phyloP scores from a whole-genome alignment of 2,113 vertebrate genomes.

The Oncorhynchus keta region DNA sequence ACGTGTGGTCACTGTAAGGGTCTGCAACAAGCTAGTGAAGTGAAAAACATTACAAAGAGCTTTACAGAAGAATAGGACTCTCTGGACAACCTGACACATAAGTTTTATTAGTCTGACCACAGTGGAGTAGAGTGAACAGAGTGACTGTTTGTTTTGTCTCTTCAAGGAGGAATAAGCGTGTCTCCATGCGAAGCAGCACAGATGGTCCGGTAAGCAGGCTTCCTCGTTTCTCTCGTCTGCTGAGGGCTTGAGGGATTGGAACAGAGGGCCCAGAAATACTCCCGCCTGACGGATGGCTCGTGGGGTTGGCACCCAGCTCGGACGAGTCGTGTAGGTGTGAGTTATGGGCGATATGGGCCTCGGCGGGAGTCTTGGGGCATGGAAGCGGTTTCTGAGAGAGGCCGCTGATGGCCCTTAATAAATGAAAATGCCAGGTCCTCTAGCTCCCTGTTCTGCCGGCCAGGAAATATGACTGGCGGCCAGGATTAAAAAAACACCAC shows the following conservation, averaged over 20 bases:
- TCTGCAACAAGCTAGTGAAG: too few species aligned
- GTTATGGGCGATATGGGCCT: neutral
- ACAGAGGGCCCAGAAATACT: conserved; percentile 12
- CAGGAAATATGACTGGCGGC: neutral
- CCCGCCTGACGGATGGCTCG: conserved; percentile 11
- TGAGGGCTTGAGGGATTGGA: conserved; percentile 15
- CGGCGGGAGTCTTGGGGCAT: neutral
- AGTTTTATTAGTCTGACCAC: neutral
- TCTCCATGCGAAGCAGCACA: conserved; percentile 18
- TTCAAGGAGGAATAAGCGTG: conserved; percentile 25
- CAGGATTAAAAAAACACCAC: neutral
- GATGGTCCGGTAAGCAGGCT: conserved; percentile 33
- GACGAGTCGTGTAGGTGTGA: conserved; percentile 6
- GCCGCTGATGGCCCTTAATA: neutral
- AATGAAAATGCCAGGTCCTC: neutral
- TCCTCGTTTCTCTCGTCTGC: neutral
- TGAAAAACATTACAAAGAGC: too few species aligned
- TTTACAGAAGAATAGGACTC: neutral
- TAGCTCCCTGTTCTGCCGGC: neutral
- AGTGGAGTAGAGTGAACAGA: neutral
- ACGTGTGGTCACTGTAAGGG: too few species aligned
- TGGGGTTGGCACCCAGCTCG: neutral
- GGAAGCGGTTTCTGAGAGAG: conserved; percentile 5
- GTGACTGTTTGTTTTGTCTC: conserved; percentile 3
- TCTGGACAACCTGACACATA: neutral